Evolutionary conservation across 2,113 vertebrate genomes (phyloP), one percentile per base, ranked within the genome.

Genomic region (Benitochromis conjunctus): DNA sequence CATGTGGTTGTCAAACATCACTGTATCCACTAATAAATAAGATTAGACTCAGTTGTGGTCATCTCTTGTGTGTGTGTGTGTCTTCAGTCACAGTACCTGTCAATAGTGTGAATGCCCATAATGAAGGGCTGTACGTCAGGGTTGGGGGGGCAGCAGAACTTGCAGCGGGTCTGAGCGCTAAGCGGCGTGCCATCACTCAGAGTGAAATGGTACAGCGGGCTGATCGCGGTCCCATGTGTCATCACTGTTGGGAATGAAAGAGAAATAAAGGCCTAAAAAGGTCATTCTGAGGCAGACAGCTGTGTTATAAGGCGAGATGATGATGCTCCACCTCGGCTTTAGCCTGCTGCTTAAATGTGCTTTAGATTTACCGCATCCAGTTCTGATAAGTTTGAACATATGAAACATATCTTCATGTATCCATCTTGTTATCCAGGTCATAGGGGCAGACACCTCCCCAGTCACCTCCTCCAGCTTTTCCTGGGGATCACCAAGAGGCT

Each of bases 31-130:
- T 48, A 74, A 74, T 74, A 19, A 36, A 74, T 74, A 48, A 48
- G 3, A 29, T 4, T 69, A 46, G 9, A 5, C 43, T 29, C 14
- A 4, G 43, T 29, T 51, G 24, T 9, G 7, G 16, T 76, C 43
- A 76, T 51, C 16, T 76, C 9, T 1, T 38, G 38, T 12, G 41
- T 43, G 6, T 16, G 46, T 18, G 26, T 34, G 8, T 10, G 31
- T 36, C 9, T 36, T 64, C 60, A 64, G 5, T 60, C 74, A 43
- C 31, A 36, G 84, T 95, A 99, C 98, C 98, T 99, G 97, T 99
- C 97, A 85, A 99, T 98, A 97, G 98, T 96, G 94, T 99, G 98
- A 91, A 99, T 98, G 96, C 98, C 98, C 98, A 99, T 97, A 91
- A 99, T 98, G 97, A 98, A 98, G 93, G 98, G 98, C 89, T 98